phyloP scores from a whole-genome alignment of 2,113 vertebrate genomes.

The Cyphomyrus discorhynchus region DNA sequence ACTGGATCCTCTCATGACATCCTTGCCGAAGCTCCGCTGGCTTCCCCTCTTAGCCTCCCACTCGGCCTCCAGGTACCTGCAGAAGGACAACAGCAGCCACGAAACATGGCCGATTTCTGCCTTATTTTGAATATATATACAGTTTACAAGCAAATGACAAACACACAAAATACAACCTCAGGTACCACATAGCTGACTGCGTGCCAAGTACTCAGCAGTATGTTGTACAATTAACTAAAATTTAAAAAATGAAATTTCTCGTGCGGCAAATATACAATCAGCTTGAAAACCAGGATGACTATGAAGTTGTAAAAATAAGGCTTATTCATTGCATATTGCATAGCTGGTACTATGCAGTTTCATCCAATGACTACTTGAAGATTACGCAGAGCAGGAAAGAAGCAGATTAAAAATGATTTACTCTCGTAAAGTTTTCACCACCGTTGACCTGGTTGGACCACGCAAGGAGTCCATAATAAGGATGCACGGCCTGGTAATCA shows the following conservation, averaged over 20 bases:
- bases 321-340: background rate
- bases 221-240: background rate
- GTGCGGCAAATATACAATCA: background rate
- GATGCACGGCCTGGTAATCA: constrained; percentile 79
- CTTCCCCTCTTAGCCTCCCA: constrained; percentile 88
- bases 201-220: background rate
- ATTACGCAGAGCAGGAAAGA: background rate
- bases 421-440: constrained; percentile 94
- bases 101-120: background rate
- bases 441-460: constrained; percentile 83
- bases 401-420: constrained; percentile 58
- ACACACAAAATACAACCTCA: background rate
- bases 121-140: background rate
- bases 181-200: background rate
- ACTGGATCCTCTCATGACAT: constrained; percentile 91
- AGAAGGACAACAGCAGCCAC: background rate
- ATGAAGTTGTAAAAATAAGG: background rate
- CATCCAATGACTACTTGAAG: background rate
- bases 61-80: constrained; percentile 93
- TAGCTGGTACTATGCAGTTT: too few species aligned
- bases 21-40: constrained; percentile 86
- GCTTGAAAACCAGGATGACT: background rate
- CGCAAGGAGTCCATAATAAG: constrained; percentile 95
- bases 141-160: background rate
- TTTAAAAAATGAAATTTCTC: background rate